Percentiles rank a stretch among this genome's conserved stretches.
Conservation (phyloP, 2,888 invertebrate genomes). For the Lepidonotus clava region DNA sequence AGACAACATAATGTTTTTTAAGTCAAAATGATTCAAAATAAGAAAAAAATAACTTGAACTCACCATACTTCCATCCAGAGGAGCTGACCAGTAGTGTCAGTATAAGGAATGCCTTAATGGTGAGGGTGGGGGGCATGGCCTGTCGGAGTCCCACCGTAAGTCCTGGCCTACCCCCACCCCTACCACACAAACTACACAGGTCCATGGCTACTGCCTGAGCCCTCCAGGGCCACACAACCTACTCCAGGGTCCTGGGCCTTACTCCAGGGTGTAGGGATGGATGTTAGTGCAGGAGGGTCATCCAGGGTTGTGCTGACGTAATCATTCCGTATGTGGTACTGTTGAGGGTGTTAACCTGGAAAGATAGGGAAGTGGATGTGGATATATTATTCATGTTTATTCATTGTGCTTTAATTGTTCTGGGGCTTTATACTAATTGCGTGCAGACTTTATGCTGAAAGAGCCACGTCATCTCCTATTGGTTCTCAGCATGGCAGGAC, state of each 20-base stretch:
- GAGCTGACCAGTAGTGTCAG: slow-evolving; percentile 10
- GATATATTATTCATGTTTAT: no score
- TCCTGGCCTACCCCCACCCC: neutral
- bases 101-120: neutral
- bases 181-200: neutral
- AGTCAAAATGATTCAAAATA: no score
- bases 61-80: slow-evolving; percentile 5
- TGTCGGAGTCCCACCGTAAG: neutral
- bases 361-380: no score
- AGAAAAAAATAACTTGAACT: no score
- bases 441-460: no score
- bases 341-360: neutral
- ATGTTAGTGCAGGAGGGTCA: neutral
- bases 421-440: no score
- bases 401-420: no score
- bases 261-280: neutral
- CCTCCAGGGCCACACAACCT: no score
- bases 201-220: no score
- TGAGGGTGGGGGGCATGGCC: slow-evolving; percentile 3
- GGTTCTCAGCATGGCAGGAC: no score
- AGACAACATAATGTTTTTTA: no score
- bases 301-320: neutral
- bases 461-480: no score
- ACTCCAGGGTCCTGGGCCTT: neutral
- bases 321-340: neutral